These are phyloP conservation scores for Sisor rabdophorus DNA, from an alignment of 2,113 vertebrate genomes.

Conservation along the genomic window DNA sequence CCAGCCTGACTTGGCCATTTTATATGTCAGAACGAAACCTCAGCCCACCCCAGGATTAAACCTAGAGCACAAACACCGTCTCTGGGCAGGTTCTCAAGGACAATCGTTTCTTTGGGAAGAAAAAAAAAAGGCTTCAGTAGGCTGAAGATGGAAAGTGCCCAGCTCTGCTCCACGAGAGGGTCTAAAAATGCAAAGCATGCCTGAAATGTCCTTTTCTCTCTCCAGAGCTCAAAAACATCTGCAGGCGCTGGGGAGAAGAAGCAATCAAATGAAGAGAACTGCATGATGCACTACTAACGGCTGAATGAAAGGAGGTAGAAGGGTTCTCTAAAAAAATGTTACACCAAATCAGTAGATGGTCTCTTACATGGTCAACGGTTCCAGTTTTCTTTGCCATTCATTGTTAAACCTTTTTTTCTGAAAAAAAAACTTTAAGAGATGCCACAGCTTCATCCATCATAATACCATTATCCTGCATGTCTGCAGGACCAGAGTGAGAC, in stretches of 20 bases:
- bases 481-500: neutral
- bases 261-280: slow-evolving; percentile 24
- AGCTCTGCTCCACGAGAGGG: slow-evolving; percentile 58
- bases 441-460: neutral
- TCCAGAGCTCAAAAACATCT: slow-evolving; percentile 59
- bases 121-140: slow-evolving; percentile 37
- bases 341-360: neutral
- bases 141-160: slow-evolving; percentile 55
- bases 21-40: slow-evolving; percentile 59
- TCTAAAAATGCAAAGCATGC: slow-evolving; percentile 71
- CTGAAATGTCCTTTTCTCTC: slow-evolving; percentile 60
- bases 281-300: neutral
- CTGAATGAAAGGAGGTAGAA: neutral
- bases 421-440: neutral
- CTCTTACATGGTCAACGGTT: neutral
- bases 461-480: neutral
- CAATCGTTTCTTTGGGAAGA: slow-evolving; percentile 27
- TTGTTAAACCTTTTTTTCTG: no score
- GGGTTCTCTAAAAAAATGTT: neutral
- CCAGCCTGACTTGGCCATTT: slow-evolving; percentile 53
- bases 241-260: slow-evolving; percentile 55
- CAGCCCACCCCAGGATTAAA: slow-evolving; percentile 48
- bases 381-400: neutral
- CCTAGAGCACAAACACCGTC: slow-evolving; percentile 25
- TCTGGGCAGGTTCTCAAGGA: slow-evolving; percentile 46